Evolutionary conservation across 1,140 invertebrate species (phyloP).

Genomic region (Aphelinus certus): DNA sequence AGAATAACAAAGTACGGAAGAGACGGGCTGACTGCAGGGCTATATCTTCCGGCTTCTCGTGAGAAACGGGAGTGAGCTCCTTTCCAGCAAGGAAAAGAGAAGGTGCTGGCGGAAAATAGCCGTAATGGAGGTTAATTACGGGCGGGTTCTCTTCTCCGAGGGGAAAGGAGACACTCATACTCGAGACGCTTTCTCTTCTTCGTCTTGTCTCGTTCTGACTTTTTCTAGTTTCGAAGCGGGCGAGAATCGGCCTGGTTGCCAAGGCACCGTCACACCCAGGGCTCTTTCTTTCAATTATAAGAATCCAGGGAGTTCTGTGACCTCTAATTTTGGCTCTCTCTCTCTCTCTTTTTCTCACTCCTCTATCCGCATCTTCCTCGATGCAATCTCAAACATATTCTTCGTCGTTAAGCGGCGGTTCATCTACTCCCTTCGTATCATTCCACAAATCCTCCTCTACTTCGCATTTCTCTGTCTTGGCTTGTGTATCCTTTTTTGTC

Average conservation of each 20-base stretch:
- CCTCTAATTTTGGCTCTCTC: not conserved
- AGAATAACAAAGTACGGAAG: constrained; percentile 48
- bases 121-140: constrained; percentile 59
- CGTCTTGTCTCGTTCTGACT: not conserved
- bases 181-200: not conserved
- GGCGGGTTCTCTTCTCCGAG: constrained; percentile 25
- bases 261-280: constrained; percentile 44
- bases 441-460: no score
- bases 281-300: constrained; percentile 52
- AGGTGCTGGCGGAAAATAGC: constrained; percentile 44
- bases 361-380: not conserved
- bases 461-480: no score
- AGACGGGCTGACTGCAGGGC: no score
- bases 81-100: no score
- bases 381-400: not conserved
- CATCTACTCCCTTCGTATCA: no score
- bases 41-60: no score
- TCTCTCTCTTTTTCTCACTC: no score
- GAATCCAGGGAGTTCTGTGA: constrained; percentile 39
- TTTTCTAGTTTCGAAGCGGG: not conserved
- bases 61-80: no score
- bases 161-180: constrained; percentile 7
- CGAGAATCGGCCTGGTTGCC: constrained; percentile 40
- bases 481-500: no score
- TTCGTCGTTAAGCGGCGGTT: no score